phyloP scores from a whole-genome alignment of 2,888 invertebrate genomes.

The Sarcophaga subvicina region DNA sequence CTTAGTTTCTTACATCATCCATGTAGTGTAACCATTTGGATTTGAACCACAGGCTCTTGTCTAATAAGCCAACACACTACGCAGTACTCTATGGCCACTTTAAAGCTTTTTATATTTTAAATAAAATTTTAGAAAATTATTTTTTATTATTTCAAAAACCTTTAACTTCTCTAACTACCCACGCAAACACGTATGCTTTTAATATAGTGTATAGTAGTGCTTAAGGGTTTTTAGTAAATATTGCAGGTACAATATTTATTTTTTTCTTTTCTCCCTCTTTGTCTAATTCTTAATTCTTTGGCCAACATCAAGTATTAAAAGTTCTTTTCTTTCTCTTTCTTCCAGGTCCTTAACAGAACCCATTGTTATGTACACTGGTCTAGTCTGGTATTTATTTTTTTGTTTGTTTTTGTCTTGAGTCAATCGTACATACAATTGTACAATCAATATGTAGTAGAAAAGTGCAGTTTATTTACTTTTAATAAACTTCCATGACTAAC shows the following conservation, averaged over 20 bases:
- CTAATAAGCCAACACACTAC: no score
- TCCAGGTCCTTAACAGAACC: neutral
- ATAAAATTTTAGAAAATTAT: neutral
- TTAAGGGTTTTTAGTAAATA: slow-evolving; percentile 31
- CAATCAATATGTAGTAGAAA: slow-evolving; percentile 37
- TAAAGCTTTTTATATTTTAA: no score
- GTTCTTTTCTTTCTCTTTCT: slow-evolving; percentile 11
- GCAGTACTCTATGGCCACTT: no score
- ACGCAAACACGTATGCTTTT: neutral
- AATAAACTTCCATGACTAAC: slow-evolving; percentile 17
- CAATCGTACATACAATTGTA: neutral
- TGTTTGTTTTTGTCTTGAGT: neutral
- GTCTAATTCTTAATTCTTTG: slow-evolving; percentile 31
- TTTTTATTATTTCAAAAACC: neutral
- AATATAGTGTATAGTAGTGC: slow-evolving; percentile 5
- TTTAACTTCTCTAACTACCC: slow-evolving; percentile 6
- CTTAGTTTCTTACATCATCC: no score
- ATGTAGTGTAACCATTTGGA: no score
- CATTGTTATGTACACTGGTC: neutral
- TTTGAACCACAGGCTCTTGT: no score
- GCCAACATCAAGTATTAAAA: slow-evolving; percentile 4
- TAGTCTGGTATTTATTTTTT: neutral
- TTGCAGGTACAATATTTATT: slow-evolving; percentile 24
- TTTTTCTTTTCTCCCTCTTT: neutral
- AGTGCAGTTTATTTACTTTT: slow-evolving; percentile 54